Evolutionary conservation across 2,797 vertebrate genomes (phyloP).

Genomic region (Hydrocynus forskahlii): DNA sequence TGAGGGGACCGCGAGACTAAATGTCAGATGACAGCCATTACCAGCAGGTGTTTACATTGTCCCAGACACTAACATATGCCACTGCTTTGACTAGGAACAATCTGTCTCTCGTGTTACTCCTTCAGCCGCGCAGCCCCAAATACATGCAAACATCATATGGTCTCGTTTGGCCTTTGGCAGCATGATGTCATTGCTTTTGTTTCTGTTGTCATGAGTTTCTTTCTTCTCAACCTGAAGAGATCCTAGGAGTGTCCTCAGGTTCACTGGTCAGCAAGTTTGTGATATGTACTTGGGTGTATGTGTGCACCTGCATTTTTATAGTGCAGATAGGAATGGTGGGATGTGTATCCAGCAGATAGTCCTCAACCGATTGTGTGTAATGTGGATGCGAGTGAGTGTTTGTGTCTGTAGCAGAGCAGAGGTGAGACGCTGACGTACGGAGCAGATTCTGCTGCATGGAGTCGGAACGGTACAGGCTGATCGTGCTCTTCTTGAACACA

Average conservation of each 20-base stretch:
- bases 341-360: conserved; percentile 34
- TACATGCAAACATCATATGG: conserved; percentile 16
- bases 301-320: conserved; percentile 41
- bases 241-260: neutral
- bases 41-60: conserved; percentile 4
- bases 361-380: neutral
- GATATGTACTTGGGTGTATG: conserved; percentile 22
- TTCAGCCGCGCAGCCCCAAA: neutral
- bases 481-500: conserved; percentile 97
- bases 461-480: conserved; percentile 92
- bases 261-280: conserved; percentile 18
- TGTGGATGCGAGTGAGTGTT: conserved; percentile 31
- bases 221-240: neutral
- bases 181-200: neutral
- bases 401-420: conserved; percentile 15
- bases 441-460: conserved; percentile 96
- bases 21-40: conserved; percentile 22
- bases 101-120: conserved; percentile 13
- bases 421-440: conserved; percentile 83
- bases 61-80: neutral
- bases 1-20: conserved; percentile 20
- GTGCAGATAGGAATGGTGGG: conserved; percentile 40
- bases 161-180: neutral
- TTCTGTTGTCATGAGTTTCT: neutral
- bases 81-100: conserved; percentile 27